Percentiles rank a stretch among this genome's conserved stretches.
Conservation (phyloP, 2,797 vertebrate genomes). For the Alcedo quadribrachys region DNA sequence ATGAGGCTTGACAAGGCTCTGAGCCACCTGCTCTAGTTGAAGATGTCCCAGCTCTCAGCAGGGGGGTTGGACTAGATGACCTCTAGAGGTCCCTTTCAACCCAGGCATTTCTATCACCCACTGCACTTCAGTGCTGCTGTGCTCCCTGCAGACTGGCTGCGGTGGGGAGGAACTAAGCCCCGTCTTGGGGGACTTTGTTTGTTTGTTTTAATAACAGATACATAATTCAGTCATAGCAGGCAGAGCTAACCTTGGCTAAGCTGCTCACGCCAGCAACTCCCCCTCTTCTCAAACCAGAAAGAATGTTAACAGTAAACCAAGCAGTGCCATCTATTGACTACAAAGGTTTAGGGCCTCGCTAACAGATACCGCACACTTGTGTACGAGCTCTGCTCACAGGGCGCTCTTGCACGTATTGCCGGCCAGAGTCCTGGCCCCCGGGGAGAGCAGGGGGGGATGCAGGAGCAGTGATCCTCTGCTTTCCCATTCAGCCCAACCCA, state of each 20-base stretch:
- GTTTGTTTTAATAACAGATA: not conserved
- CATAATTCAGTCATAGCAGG: not conserved
- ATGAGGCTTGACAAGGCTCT: too few species aligned
- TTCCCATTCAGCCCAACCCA: not conserved
- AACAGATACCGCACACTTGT: fast-evolving
- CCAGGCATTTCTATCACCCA: too few species aligned
- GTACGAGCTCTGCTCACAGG: fast-evolving
- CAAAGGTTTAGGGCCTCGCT: not conserved
- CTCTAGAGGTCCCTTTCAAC: too few species aligned
- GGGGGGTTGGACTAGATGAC: too few species aligned
- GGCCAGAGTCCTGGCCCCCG: not conserved
- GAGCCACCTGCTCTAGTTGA: too few species aligned
- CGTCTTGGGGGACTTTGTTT: not conserved
- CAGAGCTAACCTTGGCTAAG: not conserved
- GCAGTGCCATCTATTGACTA: constrained; percentile 55
- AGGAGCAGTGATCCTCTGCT: not conserved
- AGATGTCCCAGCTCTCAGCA: too few species aligned
- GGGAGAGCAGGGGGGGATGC: not conserved
- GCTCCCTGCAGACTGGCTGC: not conserved
- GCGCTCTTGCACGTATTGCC: not conserved
- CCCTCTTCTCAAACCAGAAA: fast-evolving
- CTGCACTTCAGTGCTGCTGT: fast-evolving
- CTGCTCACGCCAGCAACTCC: not conserved
- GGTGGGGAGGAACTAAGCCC: not conserved
- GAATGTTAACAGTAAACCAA: not conserved